A percentile compares a stretch with the other conserved stretches of the same genome.
Conservation (phyloP, 2,113 vertebrate genomes). For the Carassius carassius region DNA sequence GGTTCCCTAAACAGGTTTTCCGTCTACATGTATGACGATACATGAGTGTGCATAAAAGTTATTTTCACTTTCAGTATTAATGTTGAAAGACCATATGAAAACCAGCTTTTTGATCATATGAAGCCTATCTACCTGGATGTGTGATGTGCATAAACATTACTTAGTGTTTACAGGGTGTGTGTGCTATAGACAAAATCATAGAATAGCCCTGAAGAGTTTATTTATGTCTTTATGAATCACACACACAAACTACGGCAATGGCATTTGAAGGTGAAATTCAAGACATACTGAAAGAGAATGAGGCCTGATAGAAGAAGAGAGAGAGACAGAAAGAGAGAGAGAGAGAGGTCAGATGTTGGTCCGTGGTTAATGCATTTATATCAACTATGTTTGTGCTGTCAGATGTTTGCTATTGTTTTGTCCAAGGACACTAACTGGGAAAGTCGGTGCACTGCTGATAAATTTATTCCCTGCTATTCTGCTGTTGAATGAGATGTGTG, state of each 20-base stretch:
- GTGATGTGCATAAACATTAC: background rate
- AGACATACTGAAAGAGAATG: background rate
- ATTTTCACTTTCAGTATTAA: background rate
- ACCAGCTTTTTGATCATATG: background rate
- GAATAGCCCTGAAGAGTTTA: background rate
- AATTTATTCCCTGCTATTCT: conserved; percentile 17
- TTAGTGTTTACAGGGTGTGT: background rate
- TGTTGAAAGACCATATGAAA: background rate
- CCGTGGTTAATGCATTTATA: conserved; percentile 39
- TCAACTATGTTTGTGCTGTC: conserved; percentile 10
- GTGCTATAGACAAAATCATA: background rate
- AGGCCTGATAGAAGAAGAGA: background rate
- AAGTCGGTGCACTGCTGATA: conserved; percentile 31
- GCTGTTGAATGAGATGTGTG: background rate
- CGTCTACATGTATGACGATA: background rate
- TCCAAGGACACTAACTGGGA: conserved; percentile 39
- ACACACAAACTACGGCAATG: background rate
- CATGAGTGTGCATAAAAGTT: background rate
- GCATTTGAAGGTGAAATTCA: conserved; percentile 42
- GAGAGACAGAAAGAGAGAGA: background rate
- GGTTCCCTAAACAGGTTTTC: background rate
- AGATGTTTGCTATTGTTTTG: conserved; percentile 24
- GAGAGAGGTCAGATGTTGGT: conserved; percentile 18
- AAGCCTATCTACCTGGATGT: background rate
- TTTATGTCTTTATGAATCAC: background rate